These are phyloP conservation scores for Megaceryle torquata DNA, from an alignment of 2,113 vertebrate genomes.

Conservation along the genomic window DNA sequence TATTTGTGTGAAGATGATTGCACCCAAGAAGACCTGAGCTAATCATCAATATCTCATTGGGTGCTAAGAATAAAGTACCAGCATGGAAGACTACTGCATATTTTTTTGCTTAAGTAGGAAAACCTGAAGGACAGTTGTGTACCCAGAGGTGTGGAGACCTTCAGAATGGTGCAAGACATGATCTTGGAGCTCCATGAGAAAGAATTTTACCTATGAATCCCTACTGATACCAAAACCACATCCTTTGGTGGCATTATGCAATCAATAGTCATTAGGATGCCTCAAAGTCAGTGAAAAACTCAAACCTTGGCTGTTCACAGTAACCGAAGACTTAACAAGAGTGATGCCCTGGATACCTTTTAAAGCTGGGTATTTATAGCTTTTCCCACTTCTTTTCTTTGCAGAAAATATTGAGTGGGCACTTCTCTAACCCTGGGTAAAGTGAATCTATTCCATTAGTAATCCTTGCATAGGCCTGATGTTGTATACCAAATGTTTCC, in stretches of 20 bases:
- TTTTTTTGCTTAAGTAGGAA: not conserved
- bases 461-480: not conserved
- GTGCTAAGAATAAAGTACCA: not conserved
- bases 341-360: not conserved
- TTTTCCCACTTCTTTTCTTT: not conserved
- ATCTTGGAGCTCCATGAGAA: not conserved
- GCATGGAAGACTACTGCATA: accelerated
- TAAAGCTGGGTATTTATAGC: not conserved
- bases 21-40: not conserved
- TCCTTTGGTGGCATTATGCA: not conserved
- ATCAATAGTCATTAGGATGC: not conserved
- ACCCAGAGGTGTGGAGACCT: not conserved
- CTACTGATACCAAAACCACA: not conserved
- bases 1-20: not conserved
- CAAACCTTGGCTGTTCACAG: not conserved
- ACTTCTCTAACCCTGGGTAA: not conserved
- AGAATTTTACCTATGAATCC: not conserved
- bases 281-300: not conserved
- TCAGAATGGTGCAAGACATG: not conserved
- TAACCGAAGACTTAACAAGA: not conserved
- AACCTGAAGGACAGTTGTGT: not conserved
- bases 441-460: not conserved
- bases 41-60: not conserved
- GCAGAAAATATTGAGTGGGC: not conserved
- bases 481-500: not conserved